Base-by-base conservation (phyloP, 2,797 vertebrate genomes). In the Semaprochilodus insignis region DNA sequence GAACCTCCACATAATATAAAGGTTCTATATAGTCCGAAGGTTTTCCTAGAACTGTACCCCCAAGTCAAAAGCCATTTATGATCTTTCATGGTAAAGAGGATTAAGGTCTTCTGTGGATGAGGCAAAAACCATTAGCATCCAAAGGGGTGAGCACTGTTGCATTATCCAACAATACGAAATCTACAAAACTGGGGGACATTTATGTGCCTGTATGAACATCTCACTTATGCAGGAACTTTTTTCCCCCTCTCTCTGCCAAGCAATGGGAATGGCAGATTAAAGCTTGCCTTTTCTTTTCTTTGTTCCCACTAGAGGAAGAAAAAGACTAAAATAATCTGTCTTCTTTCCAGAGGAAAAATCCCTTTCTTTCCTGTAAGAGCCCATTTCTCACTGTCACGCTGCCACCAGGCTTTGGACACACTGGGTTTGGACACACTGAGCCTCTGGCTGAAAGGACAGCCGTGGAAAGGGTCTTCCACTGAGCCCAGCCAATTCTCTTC, bases 311-410 rank as follows among this genome's bases (percentile, higher is more conserved):
- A 83, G 31, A 75, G 84, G 52, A 77, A 69, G 36, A 82, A 74
- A 81, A 81, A 88, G 67, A 81, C 5, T 86, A 88, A 90, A 89
- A 89, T 80, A 85, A 91, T 91, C 87, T 77, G 75, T 91, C 91
- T 90, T 89, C 88, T 87, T 83, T 86, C 83, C 87, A 89, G 81
- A 63, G 81, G 71, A 60, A 81, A 84, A 78, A 83, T 82, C 88
- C 81, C 83, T 81, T 88, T 86, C 72, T 82, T 87, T 76, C 69
- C 65, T 87, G 88, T 88, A 87, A 86, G 86, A 83, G 78, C 81
- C 88, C 86, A 91, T 91, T 86, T 81, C 79, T 92, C 90, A 87
- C 88, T 89, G 89, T 85, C 86, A 69, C 63, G 17, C 23, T 63
- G 66, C 80, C 76, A 85, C 73, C 21, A 65, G 57, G 34, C 57